These are phyloP conservation scores for Hypothenemus hampei DNA, from an alignment of 1,140 invertebrate genomes.

Conservation along the genomic window DNA sequence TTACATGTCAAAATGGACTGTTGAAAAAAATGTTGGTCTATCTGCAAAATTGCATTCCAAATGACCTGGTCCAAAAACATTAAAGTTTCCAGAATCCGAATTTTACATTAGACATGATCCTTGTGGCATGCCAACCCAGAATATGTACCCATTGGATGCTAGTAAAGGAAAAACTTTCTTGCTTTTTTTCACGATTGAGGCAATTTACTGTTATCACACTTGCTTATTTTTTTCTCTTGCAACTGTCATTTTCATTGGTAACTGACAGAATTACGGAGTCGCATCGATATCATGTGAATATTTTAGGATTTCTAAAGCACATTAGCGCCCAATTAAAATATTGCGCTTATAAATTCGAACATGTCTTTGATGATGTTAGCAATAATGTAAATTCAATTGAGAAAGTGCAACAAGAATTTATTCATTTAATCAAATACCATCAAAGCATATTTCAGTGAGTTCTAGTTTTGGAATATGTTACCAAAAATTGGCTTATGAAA, in stretches of 20 bases:
- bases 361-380: not conserved
- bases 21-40: too few relatives aligned
- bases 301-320: conserved; percentile 21
- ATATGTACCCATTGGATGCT: conserved; percentile 24
- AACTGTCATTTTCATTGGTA: conserved; percentile 17
- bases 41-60: too few relatives aligned
- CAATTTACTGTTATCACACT: conserved; percentile 8
- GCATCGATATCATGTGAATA: not conserved
- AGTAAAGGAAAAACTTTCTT: conserved; percentile 6
- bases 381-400: not conserved
- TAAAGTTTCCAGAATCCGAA: conserved; percentile 6
- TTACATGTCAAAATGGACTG: too few relatives aligned
- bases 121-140: conserved; percentile 22
- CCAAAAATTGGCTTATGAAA: not conserved
- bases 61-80: too few relatives aligned
- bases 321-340: conserved; percentile 8
- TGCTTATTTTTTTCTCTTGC: conserved; percentile 15
- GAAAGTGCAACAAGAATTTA: not conserved
- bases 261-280: not conserved
- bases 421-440: conserved; percentile 16
- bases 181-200: conserved; percentile 11
- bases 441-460: conserved; percentile 18
- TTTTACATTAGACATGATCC: conserved; percentile 21
- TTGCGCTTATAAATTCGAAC: conserved; percentile 2
- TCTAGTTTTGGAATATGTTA: not conserved